Evolutionary conservation across 2,888 invertebrate genomes (phyloP).

Genomic region (Gerris lacustris): DNA sequence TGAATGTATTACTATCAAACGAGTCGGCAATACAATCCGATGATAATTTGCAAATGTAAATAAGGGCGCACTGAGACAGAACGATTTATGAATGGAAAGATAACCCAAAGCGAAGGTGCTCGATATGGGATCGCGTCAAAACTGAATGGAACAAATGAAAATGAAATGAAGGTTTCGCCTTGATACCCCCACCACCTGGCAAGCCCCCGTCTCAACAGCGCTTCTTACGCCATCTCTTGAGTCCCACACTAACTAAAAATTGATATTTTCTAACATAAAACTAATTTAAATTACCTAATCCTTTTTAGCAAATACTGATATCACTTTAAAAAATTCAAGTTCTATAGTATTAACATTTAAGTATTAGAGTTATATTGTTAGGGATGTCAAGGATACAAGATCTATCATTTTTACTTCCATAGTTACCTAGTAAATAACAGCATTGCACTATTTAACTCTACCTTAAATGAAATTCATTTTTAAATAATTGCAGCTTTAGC

Average conservation of each 20-base stretch:
- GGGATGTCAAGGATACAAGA: too few relatives aligned
- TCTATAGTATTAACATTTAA: too few relatives aligned
- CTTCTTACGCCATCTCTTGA: background rate
- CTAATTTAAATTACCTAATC: too few relatives aligned
- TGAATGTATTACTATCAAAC: constrained; percentile 17
- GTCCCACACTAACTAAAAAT: background rate
- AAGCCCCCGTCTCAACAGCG: background rate
- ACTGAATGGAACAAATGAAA: background rate
- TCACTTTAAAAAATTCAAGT: too few relatives aligned
- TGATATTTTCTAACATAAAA: background rate
- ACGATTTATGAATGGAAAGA: background rate
- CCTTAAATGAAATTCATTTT: too few relatives aligned
- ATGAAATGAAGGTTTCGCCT: background rate
- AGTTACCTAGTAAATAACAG: too few relatives aligned
- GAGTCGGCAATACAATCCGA: background rate
- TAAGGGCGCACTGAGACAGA: background rate
- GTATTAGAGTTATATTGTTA: too few relatives aligned
- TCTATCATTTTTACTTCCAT: too few relatives aligned
- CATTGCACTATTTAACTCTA: too few relatives aligned
- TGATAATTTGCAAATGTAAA: background rate
- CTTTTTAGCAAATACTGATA: too few relatives aligned
- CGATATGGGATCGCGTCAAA: background rate
- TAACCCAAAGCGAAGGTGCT: background rate
- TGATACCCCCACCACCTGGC: background rate
- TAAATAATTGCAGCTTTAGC: too few relatives aligned